A percentile compares a stretch with the other conserved stretches of the same genome.
Evolutionary conservation across 2,888 invertebrate species (phyloP).

Genomic region (Lymantria dispar): DNA sequence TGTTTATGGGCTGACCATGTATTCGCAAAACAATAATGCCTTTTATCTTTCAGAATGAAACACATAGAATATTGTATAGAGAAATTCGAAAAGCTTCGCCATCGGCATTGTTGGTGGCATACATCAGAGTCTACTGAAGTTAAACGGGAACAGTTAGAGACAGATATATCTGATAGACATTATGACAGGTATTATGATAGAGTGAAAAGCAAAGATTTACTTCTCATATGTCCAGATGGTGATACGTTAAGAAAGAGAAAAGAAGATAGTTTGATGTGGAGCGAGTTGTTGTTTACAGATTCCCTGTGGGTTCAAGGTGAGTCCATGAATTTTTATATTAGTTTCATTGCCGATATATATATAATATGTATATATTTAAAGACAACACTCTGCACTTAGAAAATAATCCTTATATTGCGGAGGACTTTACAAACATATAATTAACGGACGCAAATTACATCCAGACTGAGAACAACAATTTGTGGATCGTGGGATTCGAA

Average conservation of each 20-base stretch:
- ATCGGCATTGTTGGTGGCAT: conserved; percentile 66
- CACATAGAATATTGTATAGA: conserved; percentile 58
- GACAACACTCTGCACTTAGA: too few species aligned
- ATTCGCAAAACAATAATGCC: neutral
- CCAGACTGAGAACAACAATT: too few species aligned
- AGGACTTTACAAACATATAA: too few species aligned
- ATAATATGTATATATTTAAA: too few species aligned
- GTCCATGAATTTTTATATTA: neutral
- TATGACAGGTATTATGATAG: conserved; percentile 12
- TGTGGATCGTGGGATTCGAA: too few species aligned
- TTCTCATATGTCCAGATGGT: conserved; percentile 68
- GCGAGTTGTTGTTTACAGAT: conserved; percentile 67
- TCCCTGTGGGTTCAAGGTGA: conserved; percentile 63
- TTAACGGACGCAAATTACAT: too few species aligned
- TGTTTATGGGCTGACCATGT: too few species aligned
- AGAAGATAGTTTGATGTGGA: conserved; percentile 65
- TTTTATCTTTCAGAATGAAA: conserved; percentile 49
- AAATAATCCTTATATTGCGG: too few species aligned
- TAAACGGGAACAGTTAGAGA: conserved; percentile 40
- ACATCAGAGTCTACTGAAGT: conserved; percentile 22
- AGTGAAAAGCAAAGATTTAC: conserved; percentile 57
- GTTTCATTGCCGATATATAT: too few species aligned
- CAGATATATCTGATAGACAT: conserved; percentile 20
- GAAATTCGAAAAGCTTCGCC: conserved; percentile 62
- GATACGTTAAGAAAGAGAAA: conserved; percentile 58